These are phyloP conservation scores for Eumeta japonica DNA, from an alignment of 1,140 invertebrate genomes.

Conservation along the genomic window DNA sequence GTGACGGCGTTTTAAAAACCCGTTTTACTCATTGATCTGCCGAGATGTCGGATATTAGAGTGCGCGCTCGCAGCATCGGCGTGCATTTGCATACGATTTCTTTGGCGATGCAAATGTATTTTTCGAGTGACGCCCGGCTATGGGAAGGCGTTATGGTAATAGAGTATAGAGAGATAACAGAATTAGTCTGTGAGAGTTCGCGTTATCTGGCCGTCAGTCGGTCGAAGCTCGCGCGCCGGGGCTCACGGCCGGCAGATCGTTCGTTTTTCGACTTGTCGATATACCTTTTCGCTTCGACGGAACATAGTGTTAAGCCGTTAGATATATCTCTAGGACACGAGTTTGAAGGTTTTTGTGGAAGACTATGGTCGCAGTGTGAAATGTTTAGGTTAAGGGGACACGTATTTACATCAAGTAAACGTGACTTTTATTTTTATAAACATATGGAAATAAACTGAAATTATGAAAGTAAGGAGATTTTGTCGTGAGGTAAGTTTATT, in stretches of 20 bases:
- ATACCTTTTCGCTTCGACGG: no score
- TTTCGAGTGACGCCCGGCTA: slow-evolving; percentile 29
- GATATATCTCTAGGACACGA: no score
- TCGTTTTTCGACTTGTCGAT: no score
- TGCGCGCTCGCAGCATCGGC: neutral
- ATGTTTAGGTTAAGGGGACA: no score
- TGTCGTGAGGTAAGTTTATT: slow-evolving; percentile 36
- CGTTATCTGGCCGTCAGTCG: slow-evolving; percentile 44
- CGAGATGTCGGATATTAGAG: slow-evolving; percentile 32
- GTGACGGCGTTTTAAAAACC: slow-evolving; percentile 41
- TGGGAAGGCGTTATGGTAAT: slow-evolving; percentile 38
- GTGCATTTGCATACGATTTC: slow-evolving; percentile 47
- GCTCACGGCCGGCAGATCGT: no score
- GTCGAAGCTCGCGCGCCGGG: slow-evolving; percentile 28
- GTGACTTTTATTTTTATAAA: no score
- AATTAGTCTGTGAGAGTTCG: slow-evolving; percentile 16
- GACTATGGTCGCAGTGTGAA: no score
- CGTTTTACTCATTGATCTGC: slow-evolving; percentile 49
- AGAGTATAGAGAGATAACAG: slow-evolving; percentile 44
- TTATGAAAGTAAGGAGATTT: slow-evolving; percentile 49
- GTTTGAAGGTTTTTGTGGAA: no score
- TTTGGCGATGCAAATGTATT: slow-evolving; percentile 42
- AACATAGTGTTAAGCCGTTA: no score
- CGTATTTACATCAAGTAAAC: no score
- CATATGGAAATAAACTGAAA: no score